Conservation (phyloP, 2,888 invertebrate genomes). For the Sinelater perroti region DNA sequence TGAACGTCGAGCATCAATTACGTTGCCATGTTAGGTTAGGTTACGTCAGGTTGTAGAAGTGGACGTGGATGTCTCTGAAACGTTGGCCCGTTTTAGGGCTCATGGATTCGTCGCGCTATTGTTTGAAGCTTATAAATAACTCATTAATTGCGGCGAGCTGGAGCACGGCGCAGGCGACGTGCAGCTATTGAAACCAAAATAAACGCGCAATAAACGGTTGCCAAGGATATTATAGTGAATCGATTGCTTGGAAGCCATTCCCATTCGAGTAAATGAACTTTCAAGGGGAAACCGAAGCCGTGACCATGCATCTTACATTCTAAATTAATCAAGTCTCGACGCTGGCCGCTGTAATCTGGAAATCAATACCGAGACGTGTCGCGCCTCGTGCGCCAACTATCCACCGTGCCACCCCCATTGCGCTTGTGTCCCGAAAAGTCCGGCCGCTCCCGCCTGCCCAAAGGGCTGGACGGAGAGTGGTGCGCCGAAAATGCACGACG, state of each 20-base stretch:
- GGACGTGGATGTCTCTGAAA: background rate
- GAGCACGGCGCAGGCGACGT: constrained; percentile 12
- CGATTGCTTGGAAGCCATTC: constrained; percentile 48
- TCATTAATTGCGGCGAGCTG: constrained; percentile 21
- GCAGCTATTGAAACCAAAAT: constrained; percentile 39
- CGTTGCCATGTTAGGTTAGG: background rate
- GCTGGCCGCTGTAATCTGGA: constrained; percentile 34
- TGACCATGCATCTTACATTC: constrained; percentile 57
- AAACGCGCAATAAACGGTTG: constrained; percentile 46
- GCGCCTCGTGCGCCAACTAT: constrained; percentile 31
- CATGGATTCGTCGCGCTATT: constrained; percentile 20
- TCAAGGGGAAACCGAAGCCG: constrained; percentile 57
- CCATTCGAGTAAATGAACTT: constrained; percentile 55
- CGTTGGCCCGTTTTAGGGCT: constrained; percentile 11
- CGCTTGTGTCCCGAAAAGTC: constrained; percentile 32
- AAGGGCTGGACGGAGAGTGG: constrained; percentile 16
- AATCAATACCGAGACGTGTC: constrained; percentile 35
- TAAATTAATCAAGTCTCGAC: constrained; percentile 51
- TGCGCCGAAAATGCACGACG: constrained; percentile 17
- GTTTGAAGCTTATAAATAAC: constrained; percentile 26
- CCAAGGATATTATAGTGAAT: constrained; percentile 49
- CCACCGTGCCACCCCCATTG: constrained; percentile 22
- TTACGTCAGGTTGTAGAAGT: constrained; percentile 7
- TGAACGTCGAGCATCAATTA: too few relatives aligned
- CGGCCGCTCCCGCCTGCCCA: constrained; percentile 16